These are phyloP conservation scores for Tyrannus savana DNA, from an alignment of 2,113 vertebrate species.

Conservation along the genomic window DNA sequence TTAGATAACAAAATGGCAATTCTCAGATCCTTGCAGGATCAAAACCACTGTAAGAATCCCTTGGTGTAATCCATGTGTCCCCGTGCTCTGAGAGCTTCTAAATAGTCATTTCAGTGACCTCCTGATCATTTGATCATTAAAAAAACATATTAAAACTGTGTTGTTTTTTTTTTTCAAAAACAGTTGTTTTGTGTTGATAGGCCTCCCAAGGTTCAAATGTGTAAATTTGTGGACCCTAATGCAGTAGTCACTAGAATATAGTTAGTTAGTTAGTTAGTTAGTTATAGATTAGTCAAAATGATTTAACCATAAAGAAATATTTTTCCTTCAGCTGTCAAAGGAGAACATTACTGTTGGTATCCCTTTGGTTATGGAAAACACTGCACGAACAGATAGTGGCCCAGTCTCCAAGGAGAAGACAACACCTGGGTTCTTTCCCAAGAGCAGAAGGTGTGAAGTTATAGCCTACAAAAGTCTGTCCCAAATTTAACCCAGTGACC, in stretches of 20 bases:
- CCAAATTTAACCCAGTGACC: conserved; percentile 43
- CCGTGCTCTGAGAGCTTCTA: neutral
- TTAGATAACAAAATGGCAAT: neutral
- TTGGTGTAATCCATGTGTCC: neutral
- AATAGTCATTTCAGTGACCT: neutral
- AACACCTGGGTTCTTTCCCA: neutral
- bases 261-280: neutral
- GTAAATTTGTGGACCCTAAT: neutral
- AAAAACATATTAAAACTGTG: neutral
- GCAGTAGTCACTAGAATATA: neutral
- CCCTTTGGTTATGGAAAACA: neutral
- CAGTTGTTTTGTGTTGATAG: neutral
- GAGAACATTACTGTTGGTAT: neutral
- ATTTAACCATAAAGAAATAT: neutral
- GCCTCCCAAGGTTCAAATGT: neutral
- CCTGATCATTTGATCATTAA: neutral
- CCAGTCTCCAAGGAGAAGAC: neutral
- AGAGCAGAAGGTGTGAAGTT: neutral
- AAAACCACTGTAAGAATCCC: neutral
- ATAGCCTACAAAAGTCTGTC: neutral
- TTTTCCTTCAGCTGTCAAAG: neutral
- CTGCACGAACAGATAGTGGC: neutral
- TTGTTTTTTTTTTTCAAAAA: neutral
- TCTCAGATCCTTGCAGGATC: neutral
- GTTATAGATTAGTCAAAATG: neutral